phyloP scores from a whole-genome alignment of 2,113 vertebrate genomes.

The Felis chaus region DNA sequence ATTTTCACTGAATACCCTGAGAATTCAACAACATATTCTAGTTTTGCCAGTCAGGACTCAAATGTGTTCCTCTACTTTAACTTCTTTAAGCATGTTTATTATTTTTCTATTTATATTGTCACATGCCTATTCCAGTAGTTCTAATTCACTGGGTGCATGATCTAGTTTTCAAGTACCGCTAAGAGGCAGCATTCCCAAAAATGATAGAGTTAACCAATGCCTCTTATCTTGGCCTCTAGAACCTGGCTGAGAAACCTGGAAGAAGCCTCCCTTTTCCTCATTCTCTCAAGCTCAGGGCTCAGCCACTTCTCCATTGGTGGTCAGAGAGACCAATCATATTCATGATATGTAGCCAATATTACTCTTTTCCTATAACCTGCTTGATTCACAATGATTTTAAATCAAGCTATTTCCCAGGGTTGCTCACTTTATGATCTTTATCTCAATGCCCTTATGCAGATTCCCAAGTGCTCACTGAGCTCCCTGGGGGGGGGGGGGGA shows the following conservation, averaged over 20 bases:
- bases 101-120: not conserved
- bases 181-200: not conserved
- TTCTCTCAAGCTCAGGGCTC: not conserved
- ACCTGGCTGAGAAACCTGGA: not conserved
- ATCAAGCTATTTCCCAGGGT: not conserved
- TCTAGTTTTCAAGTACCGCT: not conserved
- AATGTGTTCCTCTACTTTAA: not conserved
- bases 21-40: not conserved
- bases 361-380: not conserved
- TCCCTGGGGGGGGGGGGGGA: not conserved
- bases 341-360: not conserved
- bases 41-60: not conserved
- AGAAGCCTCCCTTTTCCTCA: not conserved
- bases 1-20: not conserved
- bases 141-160: not conserved
- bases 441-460: not conserved
- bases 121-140: not conserved
- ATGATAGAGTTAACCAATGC: not conserved
- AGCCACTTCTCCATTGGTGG: not conserved
- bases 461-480: not conserved
- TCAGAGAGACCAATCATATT: not conserved
- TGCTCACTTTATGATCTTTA: not conserved
- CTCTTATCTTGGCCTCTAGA: not conserved
- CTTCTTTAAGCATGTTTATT: not conserved
- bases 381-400: not conserved